These are phyloP conservation scores for Nephrotoma flavescens DNA, from an alignment of 2,888 invertebrate genomes.

Conservation along the genomic window DNA sequence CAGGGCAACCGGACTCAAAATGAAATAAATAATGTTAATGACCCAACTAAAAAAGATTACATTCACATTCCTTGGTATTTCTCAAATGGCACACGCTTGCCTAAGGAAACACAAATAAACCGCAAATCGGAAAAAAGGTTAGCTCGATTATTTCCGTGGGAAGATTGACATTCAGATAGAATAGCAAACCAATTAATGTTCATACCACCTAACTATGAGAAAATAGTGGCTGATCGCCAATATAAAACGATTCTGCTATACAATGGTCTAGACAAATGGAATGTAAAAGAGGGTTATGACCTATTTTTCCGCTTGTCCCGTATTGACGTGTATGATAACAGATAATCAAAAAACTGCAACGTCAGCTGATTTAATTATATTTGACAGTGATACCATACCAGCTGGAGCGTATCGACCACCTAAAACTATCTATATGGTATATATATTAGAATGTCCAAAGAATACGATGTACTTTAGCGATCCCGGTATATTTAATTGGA, in stretches of 20 bases:
- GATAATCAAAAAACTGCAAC: constrained; percentile 55
- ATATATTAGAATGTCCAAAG: constrained; percentile 89
- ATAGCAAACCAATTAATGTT: constrained; percentile 80
- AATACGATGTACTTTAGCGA: constrained; percentile 79
- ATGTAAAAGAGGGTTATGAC: constrained; percentile 49
- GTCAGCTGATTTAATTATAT: constrained; percentile 75
- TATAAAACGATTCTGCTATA: constrained; percentile 44
- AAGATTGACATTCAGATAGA: constrained; percentile 56
- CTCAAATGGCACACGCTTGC: constrained; percentile 55
- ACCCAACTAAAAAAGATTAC: neutral
- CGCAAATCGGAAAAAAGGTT: constrained; percentile 33
- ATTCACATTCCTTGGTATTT: constrained; percentile 54
- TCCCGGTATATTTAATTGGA: constrained; percentile 83
- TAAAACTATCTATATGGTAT: constrained; percentile 81
- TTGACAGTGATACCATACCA: constrained; percentile 69
- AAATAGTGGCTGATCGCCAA: constrained; percentile 31
- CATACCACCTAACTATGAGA: constrained; percentile 56
- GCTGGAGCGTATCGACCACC: constrained; percentile 50
- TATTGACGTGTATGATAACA: constrained; percentile 72
- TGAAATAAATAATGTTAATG: neutral
- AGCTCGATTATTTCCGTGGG: constrained; percentile 61
- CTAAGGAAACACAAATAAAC: constrained; percentile 36
- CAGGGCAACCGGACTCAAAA: neutral
- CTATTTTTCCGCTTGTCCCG: constrained; percentile 68
- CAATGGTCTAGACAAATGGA: constrained; percentile 72